phyloP scores from a whole-genome alignment of 2,797 vertebrate species.

The Artibeus lituratus region DNA sequence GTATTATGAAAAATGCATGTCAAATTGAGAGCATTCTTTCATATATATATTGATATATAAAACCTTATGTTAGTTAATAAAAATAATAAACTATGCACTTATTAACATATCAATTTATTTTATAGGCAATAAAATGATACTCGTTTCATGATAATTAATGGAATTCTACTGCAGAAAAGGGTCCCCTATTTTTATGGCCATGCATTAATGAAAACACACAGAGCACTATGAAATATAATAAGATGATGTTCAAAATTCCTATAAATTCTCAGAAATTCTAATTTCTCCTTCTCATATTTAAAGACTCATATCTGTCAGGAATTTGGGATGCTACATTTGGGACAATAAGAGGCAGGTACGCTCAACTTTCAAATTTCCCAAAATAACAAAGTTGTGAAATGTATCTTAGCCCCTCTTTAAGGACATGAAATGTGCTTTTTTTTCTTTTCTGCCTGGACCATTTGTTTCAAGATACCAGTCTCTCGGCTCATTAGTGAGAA shows the following conservation, averaged over 20 bases:
- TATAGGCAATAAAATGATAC: background rate
- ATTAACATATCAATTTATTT: background rate
- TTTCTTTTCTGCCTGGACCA: background rate
- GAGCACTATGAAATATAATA: background rate
- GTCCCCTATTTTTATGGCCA: background rate
- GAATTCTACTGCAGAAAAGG: background rate
- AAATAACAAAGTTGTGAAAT: background rate
- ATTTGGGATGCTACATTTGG: background rate
- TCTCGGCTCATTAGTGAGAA: background rate
- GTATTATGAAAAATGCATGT: background rate
- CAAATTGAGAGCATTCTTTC: background rate
- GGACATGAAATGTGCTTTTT: background rate
- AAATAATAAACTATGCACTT: background rate
- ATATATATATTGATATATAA: background rate
- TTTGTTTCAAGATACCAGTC: background rate
- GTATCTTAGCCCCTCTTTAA: background rate
- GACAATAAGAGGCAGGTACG: background rate
- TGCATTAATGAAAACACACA: background rate
- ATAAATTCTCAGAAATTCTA: background rate
- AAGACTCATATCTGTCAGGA: background rate
- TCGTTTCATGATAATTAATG: background rate
- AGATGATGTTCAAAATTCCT: background rate
- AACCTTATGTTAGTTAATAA: background rate
- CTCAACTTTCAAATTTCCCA: background rate
- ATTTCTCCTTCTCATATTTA: background rate